Conservation (phyloP, 1,140 invertebrate genomes). For the Maconellicoccus hirsutus region DNA sequence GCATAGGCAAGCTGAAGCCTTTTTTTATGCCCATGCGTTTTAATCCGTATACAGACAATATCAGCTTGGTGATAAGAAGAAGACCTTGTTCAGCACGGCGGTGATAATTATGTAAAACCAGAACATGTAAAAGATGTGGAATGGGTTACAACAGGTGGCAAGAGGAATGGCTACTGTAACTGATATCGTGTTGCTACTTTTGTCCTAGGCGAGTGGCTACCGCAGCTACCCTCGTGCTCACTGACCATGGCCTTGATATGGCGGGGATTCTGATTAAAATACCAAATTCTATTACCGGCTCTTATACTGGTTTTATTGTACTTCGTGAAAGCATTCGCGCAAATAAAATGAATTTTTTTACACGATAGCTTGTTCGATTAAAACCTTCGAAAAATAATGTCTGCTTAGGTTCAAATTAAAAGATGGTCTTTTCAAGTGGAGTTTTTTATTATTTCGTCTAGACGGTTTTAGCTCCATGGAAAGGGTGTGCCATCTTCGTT, state of each 20-base stretch:
- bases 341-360: slow-evolving; percentile 6
- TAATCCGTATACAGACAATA: background rate
- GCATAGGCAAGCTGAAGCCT: background rate
- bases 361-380: background rate
- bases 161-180: background rate
- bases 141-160: slow-evolving; percentile 1
- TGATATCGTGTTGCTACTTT: background rate
- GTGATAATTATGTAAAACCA: slow-evolving; percentile 4
- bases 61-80: background rate
- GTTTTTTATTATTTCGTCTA: background rate
- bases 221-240: background rate
- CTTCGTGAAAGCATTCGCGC: background rate
- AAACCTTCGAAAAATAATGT: slow-evolving; percentile 1
- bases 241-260: slow-evolving; percentile 7
- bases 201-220: background rate
- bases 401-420: background rate
- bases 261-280: background rate
- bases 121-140: background rate
- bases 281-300: background rate
- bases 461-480: background rate
- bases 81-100: background rate
- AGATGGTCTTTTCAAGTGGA: background rate
- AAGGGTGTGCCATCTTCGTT: background rate
- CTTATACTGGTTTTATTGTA: background rate
- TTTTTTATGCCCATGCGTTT: background rate